Conservation (phyloP, 35 echinoderm and acorn worm species). For the Patiria miniata region DNA sequence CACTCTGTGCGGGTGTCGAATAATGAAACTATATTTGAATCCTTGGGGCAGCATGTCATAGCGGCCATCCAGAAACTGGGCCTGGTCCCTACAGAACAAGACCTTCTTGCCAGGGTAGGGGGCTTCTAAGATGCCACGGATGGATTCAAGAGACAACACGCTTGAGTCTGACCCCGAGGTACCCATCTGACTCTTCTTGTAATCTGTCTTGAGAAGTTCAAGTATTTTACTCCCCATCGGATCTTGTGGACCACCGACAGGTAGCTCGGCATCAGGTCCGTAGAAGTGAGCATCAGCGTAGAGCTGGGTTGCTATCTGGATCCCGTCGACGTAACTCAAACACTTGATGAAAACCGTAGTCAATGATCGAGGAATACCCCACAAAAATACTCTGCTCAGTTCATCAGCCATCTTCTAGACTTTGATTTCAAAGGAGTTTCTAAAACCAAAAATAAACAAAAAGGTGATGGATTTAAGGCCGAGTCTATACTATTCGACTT, state of each 20-base stretch:
- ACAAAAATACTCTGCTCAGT: neutral
- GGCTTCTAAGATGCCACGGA: neutral
- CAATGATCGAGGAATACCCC: constrained; percentile 18
- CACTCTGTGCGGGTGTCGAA: neutral
- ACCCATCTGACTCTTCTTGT: neutral
- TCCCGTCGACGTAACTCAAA: constrained; percentile 25
- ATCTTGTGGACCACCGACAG: neutral
- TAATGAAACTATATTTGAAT: neutral
- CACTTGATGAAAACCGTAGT: constrained; percentile 17
- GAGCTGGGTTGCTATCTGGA: constrained; percentile 9
- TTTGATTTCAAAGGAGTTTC: no score
- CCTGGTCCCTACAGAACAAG: neutral
- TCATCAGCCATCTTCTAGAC: no score
- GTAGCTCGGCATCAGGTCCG: neutral
- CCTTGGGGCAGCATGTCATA: neutral
- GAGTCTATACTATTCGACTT: no score
- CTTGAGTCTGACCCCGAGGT: neutral
- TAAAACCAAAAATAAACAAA: no score
- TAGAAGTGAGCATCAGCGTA: neutral
- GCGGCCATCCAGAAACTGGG: neutral
- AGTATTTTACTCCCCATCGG: neutral
- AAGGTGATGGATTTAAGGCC: no score
- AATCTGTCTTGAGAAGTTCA: neutral
- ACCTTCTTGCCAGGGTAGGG: neutral
- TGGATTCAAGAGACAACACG: no score